phyloP scores from a whole-genome alignment of 1,140 invertebrate genomes.

The Lepidotrigona ventralis region DNA sequence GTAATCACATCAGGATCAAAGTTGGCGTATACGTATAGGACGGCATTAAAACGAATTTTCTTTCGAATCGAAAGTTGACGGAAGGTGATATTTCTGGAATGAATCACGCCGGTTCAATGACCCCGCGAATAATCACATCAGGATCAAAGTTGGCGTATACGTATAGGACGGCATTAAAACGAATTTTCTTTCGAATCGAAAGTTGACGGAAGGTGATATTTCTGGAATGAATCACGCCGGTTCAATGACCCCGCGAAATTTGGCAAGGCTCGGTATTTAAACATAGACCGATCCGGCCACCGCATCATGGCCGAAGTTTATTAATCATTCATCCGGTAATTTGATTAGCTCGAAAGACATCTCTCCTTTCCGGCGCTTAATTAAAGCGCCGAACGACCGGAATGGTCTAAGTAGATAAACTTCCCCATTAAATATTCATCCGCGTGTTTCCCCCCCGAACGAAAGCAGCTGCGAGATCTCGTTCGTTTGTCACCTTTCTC shows the following conservation, averaged over 20 bases:
- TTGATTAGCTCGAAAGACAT: conserved; percentile 31
- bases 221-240: neutral
- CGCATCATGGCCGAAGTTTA: neutral
- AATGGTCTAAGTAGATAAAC: conserved; percentile 32
- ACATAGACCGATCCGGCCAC: conserved; percentile 17
- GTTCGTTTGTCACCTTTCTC: neutral
- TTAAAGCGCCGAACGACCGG: conserved; percentile 16
- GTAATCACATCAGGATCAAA: neutral
- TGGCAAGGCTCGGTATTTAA: neutral
- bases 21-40: neutral
- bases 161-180: neutral
- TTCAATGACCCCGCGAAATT: conserved; percentile 23
- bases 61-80: neutral
- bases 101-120: conserved; percentile 14
- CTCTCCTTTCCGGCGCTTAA: conserved; percentile 6
- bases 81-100: neutral
- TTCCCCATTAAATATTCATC: conserved; percentile 38
- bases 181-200: neutral
- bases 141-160: neutral
- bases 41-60: neutral
- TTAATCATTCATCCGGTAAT: conserved; percentile 41
- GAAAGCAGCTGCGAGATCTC: neutral
- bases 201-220: neutral
- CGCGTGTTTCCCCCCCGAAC: neutral
- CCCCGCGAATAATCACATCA: neutral